These are phyloP conservation scores for Oxygymnocypris stewartii DNA, from an alignment of 2,113 vertebrate species.

Conservation along the genomic window DNA sequence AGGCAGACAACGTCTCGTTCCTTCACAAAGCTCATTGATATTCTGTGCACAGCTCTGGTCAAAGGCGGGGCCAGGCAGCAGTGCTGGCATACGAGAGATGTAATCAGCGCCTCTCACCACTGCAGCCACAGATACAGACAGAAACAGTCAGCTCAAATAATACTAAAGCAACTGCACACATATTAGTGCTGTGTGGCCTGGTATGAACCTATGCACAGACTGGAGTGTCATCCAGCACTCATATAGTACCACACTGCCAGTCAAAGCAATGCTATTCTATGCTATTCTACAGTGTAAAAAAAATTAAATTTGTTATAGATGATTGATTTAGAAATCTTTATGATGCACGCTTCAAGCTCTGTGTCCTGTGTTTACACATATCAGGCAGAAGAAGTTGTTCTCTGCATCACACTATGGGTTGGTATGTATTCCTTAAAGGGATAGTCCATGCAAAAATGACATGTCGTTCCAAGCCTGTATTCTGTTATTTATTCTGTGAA, in stretches of 20 bases:
- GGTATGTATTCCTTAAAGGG: background rate
- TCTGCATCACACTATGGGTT: background rate
- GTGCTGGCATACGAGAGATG: constrained; percentile 35
- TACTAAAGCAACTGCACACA: constrained; percentile 40
- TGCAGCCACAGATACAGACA: constrained; percentile 21
- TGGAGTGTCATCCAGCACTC: constrained; percentile 29
- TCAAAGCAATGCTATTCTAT: background rate
- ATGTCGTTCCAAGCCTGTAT: background rate
- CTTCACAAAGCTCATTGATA: constrained; percentile 68
- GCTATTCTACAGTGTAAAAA: background rate
- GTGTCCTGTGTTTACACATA: background rate
- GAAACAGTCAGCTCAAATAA: constrained; percentile 7
- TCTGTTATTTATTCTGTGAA: background rate
- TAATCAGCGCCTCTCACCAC: constrained; percentile 15
- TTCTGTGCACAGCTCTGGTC: constrained; percentile 70
- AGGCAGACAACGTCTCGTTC: constrained; percentile 22
- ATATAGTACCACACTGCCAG: background rate
- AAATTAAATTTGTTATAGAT: background rate
- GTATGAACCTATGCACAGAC: background rate
- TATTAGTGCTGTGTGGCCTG: constrained; percentile 14
- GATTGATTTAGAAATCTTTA: background rate
- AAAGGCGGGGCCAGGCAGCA: constrained; percentile 58
- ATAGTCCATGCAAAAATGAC: background rate
- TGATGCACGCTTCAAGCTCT: background rate
- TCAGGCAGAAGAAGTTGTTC: background rate